A percentile compares a stretch with the other conserved stretches of the same genome.
These are phyloP conservation scores for Strigamia transsilvanica DNA, from an alignment of 2,888 invertebrate species.

Conservation along the genomic window DNA sequence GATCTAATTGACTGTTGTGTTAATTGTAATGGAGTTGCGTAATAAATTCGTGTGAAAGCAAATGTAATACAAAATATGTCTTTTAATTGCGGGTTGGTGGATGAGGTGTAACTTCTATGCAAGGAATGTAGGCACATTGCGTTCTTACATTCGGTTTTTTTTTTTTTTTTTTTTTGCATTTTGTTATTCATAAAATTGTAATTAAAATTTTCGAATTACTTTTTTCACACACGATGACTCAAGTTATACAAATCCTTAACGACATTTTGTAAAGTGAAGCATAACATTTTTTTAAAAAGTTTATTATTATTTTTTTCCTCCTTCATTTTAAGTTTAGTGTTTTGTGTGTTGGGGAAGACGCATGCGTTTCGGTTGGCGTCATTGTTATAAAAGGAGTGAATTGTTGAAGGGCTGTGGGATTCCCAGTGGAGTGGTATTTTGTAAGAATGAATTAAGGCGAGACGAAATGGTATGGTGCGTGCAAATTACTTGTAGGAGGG, in stretches of 20 bases:
- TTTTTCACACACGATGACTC: not conserved
- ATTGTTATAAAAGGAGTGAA: constrained; percentile 27
- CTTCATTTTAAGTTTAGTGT: constrained; percentile 15
- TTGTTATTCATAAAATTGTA: not conserved
- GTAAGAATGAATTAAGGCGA: constrained; percentile 39
- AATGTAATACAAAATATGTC: too few relatives aligned
- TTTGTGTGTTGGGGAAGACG: not conserved
- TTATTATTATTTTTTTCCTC: constrained; percentile 22
- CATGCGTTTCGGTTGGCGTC: constrained; percentile 2
- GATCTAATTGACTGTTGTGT: not conserved
- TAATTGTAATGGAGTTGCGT: not conserved
- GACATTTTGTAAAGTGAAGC: not conserved
- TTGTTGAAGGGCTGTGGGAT: constrained; percentile 28
- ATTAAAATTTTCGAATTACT: not conserved
- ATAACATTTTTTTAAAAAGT: not conserved
- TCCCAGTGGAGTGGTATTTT: constrained; percentile 42
- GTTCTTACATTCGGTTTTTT: not conserved
- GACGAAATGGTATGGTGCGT: constrained; percentile 38
- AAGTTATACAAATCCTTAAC: not conserved
- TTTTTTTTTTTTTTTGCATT: not conserved
- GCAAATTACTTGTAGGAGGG: constrained; percentile 39
- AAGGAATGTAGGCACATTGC: not conserved
- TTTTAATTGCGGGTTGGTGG: too few relatives aligned
- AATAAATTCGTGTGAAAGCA: too few relatives aligned
- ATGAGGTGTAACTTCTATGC: not conserved